Percentiles rank a stretch among this genome's conserved stretches.
Conservation (phyloP, 2,113 vertebrate species). For the Dryoscopus gambensis region DNA sequence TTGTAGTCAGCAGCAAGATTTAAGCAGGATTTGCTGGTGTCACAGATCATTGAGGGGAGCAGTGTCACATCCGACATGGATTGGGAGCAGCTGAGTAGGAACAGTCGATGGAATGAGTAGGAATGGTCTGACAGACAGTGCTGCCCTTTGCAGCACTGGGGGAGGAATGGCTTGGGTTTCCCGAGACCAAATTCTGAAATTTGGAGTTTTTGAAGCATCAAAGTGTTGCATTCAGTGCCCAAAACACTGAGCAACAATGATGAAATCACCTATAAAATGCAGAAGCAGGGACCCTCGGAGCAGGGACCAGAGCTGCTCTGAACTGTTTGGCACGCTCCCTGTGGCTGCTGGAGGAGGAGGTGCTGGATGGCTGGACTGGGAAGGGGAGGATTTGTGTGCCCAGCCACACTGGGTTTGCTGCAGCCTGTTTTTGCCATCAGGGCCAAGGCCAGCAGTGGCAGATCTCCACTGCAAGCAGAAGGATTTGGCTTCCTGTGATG, state of each 20-base stretch:
- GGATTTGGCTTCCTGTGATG: neutral
- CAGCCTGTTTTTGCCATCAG: rapidly evolving
- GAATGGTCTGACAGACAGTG: neutral
- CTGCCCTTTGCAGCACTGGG: neutral
- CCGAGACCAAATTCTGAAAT: neutral
- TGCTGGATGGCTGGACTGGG: neutral
- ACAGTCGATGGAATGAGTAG: rapidly evolving
- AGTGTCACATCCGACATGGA: neutral
- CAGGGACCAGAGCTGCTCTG: neutral
- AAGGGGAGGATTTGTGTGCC: neutral
- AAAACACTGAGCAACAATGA: neutral
- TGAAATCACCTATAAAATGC: neutral
- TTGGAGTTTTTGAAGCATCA: neutral
- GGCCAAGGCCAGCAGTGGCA: neutral
- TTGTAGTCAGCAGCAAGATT: neutral
- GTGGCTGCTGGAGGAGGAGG: neutral
- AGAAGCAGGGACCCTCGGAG: neutral
- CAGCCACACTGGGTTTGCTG: neutral
- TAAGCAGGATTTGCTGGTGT: neutral
- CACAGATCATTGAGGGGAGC: neutral
- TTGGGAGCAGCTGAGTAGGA: neutral
- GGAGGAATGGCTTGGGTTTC: neutral
- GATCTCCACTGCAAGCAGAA: neutral
- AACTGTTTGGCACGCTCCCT: neutral
- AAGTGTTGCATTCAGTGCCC: rapidly evolving